These are phyloP conservation scores for Siniperca scherzeri DNA, from an alignment of 2,797 vertebrate species.

Conservation along the genomic window DNA sequence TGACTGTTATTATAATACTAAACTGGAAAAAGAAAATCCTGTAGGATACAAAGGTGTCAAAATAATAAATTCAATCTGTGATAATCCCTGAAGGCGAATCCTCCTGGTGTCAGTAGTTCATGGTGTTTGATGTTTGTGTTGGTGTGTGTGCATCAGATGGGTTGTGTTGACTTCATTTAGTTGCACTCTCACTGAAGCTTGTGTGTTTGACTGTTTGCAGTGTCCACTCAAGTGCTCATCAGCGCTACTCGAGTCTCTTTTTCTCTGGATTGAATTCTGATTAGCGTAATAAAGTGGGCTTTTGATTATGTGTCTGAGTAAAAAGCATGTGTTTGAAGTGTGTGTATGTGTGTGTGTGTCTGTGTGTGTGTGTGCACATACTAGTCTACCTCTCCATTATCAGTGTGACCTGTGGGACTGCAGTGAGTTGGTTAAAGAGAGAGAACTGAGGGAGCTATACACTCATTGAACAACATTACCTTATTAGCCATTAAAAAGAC, in stretches of 20 bases:
- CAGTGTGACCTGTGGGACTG: slow-evolving; percentile 23
- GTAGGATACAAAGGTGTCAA: background rate
- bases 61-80: background rate
- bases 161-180: background rate
- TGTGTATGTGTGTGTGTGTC: slow-evolving; percentile 6
- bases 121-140: background rate
- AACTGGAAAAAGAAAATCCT: background rate
- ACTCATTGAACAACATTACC: slow-evolving; percentile 2
- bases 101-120: background rate
- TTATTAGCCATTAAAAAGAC: slow-evolving; percentile 20
- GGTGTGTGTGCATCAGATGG: background rate
- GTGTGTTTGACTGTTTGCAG: background rate
- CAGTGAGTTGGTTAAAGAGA: slow-evolving; percentile 17
- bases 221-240: slow-evolving; percentile 40
- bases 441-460: background rate
- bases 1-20: background rate
- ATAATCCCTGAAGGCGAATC: background rate
- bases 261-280: slow-evolving; percentile 26
- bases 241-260: background rate
- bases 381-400: slow-evolving; percentile 1
- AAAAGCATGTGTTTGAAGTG: slow-evolving; percentile 6
- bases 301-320: slow-evolving; percentile 17
- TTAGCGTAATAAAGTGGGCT: slow-evolving; percentile 49
- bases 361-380: background rate
- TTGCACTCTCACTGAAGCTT: background rate